A percentile compares a stretch with the other conserved stretches of the same genome.
phyloP scores from a whole-genome alignment of 2,113 vertebrate genomes.

The Rattus rattus region DNA sequence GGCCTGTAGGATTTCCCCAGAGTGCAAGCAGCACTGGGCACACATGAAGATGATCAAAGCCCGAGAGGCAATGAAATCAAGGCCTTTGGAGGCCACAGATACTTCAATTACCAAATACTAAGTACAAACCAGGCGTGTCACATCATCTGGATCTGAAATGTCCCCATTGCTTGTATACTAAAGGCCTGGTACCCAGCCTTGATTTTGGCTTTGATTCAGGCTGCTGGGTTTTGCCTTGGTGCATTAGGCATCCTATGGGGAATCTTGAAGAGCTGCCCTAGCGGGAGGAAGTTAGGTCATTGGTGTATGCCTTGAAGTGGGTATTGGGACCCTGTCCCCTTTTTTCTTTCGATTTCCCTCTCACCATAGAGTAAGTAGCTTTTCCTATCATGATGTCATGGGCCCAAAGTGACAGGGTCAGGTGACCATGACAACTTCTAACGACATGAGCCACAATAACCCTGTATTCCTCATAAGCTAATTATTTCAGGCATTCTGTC shows the following conservation, averaged over 20 bases:
- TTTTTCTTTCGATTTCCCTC: background rate
- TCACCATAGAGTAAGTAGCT: background rate
- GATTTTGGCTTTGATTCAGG: too few relatives aligned
- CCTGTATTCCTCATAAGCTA: background rate
- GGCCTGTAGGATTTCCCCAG: background rate
- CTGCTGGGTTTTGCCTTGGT: too few relatives aligned
- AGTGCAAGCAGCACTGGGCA: background rate
- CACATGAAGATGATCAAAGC: background rate
- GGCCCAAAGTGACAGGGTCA: background rate
- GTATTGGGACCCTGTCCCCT: background rate
- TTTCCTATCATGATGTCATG: background rate
- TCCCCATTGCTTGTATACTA: background rate
- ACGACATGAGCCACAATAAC: background rate
- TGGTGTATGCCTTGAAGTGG: background rate
- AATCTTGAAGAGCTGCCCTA: background rate
- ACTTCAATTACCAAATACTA: background rate
- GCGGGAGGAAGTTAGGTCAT: background rate
- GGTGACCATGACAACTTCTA: background rate
- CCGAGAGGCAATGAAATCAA: background rate
- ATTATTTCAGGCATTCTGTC: background rate
- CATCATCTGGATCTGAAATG: background rate
- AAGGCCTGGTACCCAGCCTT: background rate
- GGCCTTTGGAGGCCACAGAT: background rate
- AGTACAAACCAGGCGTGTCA: background rate
- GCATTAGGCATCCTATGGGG: background rate